phyloP scores from a whole-genome alignment of 2,113 vertebrate genomes.

The Hippocampus zosterae region DNA sequence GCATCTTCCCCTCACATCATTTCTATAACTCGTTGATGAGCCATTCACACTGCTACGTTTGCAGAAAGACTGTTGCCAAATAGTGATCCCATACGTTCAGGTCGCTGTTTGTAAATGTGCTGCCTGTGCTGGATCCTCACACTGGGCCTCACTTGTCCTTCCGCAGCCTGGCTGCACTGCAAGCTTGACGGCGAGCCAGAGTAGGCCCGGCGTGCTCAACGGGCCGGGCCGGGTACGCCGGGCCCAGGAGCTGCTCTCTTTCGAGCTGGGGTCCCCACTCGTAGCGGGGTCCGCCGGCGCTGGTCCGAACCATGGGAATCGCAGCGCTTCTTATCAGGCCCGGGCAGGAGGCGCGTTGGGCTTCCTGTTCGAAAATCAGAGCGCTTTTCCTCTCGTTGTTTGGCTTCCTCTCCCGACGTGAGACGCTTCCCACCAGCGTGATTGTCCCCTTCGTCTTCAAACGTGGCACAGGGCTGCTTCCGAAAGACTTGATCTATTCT shows the following conservation, averaged over 20 bases:
- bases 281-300: slow-evolving; percentile 69
- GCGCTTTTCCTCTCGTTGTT: slow-evolving; percentile 99
- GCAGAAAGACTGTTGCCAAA: not conserved
- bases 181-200: slow-evolving; percentile 70
- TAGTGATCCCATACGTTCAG: not conserved
- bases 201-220: slow-evolving; percentile 74
- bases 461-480: slow-evolving; percentile 97
- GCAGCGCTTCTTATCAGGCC: slow-evolving; percentile 92
- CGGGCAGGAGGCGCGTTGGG: slow-evolving; percentile 92
- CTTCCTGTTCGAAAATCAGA: slow-evolving; percentile 99
- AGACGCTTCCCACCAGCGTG: slow-evolving; percentile 98
- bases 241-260: slow-evolving; percentile 75
- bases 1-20: too few species aligned
- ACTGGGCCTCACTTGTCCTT: slow-evolving; percentile 71
- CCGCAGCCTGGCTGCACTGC: slow-evolving; percentile 68
- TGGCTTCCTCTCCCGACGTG: slow-evolving; percentile 91
- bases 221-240: slow-evolving; percentile 72
- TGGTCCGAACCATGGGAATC: slow-evolving; percentile 90
- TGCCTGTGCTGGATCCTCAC: slow-evolving; percentile 69
- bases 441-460: slow-evolving; percentile 99
- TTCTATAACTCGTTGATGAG: too few species aligned
- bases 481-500: slow-evolving; percentile 98
- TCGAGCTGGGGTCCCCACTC: slow-evolving; percentile 65
- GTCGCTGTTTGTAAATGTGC: slow-evolving; percentile 29
- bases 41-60: too few species aligned